Percentiles rank a stretch among this genome's conserved stretches.
Conservation (phyloP, 2,888 invertebrate species). For the Caenorhabditis drosophilae region DNA sequence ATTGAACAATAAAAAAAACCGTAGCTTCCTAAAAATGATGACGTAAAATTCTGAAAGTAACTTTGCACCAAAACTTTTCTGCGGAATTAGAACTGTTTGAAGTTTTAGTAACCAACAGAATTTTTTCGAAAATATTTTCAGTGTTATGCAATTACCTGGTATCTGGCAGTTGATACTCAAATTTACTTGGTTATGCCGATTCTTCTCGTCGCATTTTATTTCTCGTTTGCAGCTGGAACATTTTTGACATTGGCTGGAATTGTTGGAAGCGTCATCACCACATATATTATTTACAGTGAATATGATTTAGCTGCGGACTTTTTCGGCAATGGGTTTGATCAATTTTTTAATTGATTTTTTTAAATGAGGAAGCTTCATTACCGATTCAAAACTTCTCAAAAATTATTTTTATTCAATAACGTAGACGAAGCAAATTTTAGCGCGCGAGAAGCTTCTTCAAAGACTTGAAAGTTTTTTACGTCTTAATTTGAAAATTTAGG, state of each 20-base stretch:
- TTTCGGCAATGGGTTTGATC: background rate
- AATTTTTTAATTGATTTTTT: too few relatives aligned
- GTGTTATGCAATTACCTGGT: conserved; percentile 44
- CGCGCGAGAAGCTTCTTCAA: background rate
- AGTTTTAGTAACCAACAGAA: too few relatives aligned
- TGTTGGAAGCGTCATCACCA: conserved; percentile 9
- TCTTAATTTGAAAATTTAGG: conserved; percentile 5
- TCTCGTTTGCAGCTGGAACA: conserved; percentile 17
- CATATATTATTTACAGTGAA: conserved; percentile 1
- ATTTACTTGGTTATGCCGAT: conserved; percentile 29
- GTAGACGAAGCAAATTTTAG: too few relatives aligned
- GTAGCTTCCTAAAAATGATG: too few relatives aligned
- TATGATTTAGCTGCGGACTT: conserved; percentile 1
- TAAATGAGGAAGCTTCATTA: too few relatives aligned
- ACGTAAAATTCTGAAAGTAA: too few relatives aligned
- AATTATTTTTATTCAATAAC: too few relatives aligned
- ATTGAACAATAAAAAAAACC: too few relatives aligned
- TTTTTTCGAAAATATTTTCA: too few relatives aligned
- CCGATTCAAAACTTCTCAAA: too few relatives aligned
- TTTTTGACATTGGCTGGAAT: conserved; percentile 7
- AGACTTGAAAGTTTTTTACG: background rate
- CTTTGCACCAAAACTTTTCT: too few relatives aligned
- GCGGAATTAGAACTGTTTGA: too few relatives aligned
- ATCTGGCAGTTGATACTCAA: conserved; percentile 39
- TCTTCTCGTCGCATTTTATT: conserved; percentile 22